Percentiles rank a stretch among this genome's conserved stretches.
phyloP scores from a whole-genome alignment of 2,888 invertebrate species.

The Pseudoips prasinana region DNA sequence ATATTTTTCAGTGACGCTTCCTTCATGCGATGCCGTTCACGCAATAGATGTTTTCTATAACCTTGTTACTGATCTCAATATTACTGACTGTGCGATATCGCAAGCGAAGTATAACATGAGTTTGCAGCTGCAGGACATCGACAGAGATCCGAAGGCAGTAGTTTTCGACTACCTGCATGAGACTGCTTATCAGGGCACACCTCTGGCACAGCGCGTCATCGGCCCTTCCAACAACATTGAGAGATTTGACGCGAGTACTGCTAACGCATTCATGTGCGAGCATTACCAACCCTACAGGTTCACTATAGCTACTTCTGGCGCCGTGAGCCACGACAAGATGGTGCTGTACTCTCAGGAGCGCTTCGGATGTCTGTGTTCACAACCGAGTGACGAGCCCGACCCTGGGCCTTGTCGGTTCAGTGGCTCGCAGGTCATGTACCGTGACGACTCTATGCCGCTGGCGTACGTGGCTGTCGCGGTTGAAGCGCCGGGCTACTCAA shows the following conservation, averaged over 20 bases:
- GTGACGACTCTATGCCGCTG: constrained; percentile 65
- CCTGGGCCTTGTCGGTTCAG: constrained; percentile 41
- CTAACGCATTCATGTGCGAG: constrained; percentile 41
- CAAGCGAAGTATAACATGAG: constrained; percentile 47
- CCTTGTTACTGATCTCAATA: constrained; percentile 41
- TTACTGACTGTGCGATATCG: constrained; percentile 43
- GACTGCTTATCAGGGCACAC: constrained; percentile 74
- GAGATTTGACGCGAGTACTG: constrained; percentile 66
- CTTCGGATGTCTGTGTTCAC: constrained; percentile 70
- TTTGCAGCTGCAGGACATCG: constrained; percentile 53
- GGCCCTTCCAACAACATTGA: constrained; percentile 86
- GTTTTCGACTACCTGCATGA: constrained; percentile 72
- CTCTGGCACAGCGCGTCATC: constrained; percentile 57
- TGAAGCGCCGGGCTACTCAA: constrained; percentile 63
- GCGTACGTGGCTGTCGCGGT: constrained; percentile 68
- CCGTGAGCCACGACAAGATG: constrained; percentile 84
- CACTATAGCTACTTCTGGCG: constrained; percentile 87
- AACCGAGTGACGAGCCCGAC: constrained; percentile 21
- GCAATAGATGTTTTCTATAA: constrained; percentile 39
- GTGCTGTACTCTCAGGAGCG: constrained; percentile 76
- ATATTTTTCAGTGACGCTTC: constrained; percentile 43
- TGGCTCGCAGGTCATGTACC: constrained; percentile 38
- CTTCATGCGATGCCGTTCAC: constrained; percentile 18
- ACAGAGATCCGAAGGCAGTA: constrained; percentile 53
- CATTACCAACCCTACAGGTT: constrained; percentile 79